phyloP scores from a whole-genome alignment of 2,888 invertebrate genomes.

The Rhabditoides inermis region DNA sequence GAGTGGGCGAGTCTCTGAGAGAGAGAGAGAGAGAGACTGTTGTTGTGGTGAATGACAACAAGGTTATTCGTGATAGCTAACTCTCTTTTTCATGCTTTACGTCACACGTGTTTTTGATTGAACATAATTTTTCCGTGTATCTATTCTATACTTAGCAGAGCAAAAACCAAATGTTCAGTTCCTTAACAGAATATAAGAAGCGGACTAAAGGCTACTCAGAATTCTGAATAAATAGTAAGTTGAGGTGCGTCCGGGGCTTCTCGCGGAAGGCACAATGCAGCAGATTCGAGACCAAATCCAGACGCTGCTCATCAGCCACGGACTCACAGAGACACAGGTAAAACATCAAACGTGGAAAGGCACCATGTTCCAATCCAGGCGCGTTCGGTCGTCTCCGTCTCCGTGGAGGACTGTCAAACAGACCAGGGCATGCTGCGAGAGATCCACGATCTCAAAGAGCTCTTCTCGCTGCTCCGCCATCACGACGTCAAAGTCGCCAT shows the following conservation, averaged over 20 bases:
- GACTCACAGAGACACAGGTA: slow-evolving; percentile 44
- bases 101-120: too few relatives aligned
- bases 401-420: slow-evolving; percentile 51
- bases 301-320: slow-evolving; percentile 50
- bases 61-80: too few relatives aligned
- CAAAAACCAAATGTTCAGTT: too few relatives aligned
- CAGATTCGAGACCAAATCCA: slow-evolving; percentile 52
- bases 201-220: too few relatives aligned
- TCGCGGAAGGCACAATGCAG: slow-evolving; percentile 53
- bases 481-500: slow-evolving; percentile 55
- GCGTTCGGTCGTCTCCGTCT: slow-evolving; percentile 40
- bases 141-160: too few relatives aligned
- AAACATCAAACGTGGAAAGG: background rate
- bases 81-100: too few relatives aligned
- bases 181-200: too few relatives aligned
- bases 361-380: slow-evolving; percentile 15
- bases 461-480: slow-evolving; percentile 53
- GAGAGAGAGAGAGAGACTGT: too few relatives aligned
- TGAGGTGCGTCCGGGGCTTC: slow-evolving; percentile 52
- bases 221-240: slow-evolving; percentile 8
- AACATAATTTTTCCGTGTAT: too few relatives aligned
- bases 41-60: too few relatives aligned
- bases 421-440: slow-evolving; percentile 32
- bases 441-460: slow-evolving; percentile 52
- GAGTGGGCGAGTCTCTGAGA: too few relatives aligned